Conservation (phyloP, 1,140 invertebrate genomes). For the Lineus longissimus region DNA sequence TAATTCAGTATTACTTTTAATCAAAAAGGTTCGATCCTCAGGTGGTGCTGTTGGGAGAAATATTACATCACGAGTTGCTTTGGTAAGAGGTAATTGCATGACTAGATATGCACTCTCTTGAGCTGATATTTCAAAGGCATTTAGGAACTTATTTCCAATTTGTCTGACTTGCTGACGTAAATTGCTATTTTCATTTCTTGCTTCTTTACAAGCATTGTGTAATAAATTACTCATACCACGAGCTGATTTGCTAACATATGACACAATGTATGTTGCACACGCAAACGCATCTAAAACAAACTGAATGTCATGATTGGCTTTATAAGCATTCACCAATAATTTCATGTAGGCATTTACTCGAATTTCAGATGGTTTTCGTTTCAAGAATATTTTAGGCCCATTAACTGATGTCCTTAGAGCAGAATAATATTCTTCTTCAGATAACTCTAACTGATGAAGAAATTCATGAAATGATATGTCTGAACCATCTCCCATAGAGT, state of each 20-base stretch:
- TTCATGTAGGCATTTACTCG: slow-evolving; percentile 15
- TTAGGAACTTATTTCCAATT: slow-evolving; percentile 17
- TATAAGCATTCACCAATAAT: slow-evolving; percentile 10
- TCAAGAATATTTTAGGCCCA: slow-evolving; percentile 3
- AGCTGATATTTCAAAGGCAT: slow-evolving; percentile 17
- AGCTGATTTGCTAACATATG: slow-evolving; percentile 17
- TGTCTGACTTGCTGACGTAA: slow-evolving; percentile 9
- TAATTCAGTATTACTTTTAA: not conserved
- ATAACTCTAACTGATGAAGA: not conserved
- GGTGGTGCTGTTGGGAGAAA: slow-evolving; percentile 2
- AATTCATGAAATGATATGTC: not conserved
- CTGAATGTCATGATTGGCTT: slow-evolving; percentile 22
- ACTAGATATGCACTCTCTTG: slow-evolving; percentile 17
- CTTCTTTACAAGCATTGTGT: slow-evolving; percentile 12
- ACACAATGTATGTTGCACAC: slow-evolving; percentile 16
- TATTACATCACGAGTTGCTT: not conserved
- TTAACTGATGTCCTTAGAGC: slow-evolving; percentile 5
- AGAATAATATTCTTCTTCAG: slow-evolving; percentile 7
- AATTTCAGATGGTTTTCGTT: slow-evolving; percentile 10
- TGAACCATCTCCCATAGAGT: not conserved
- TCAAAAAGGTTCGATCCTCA: not conserved
- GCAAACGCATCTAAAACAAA: slow-evolving; percentile 16
- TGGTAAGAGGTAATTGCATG: slow-evolving; percentile 1
- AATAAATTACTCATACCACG: slow-evolving; percentile 13
- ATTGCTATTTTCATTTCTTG: slow-evolving; percentile 16